These are phyloP conservation scores for Allacma fusca DNA, from an alignment of 2,888 invertebrate species.

Conservation along the genomic window DNA sequence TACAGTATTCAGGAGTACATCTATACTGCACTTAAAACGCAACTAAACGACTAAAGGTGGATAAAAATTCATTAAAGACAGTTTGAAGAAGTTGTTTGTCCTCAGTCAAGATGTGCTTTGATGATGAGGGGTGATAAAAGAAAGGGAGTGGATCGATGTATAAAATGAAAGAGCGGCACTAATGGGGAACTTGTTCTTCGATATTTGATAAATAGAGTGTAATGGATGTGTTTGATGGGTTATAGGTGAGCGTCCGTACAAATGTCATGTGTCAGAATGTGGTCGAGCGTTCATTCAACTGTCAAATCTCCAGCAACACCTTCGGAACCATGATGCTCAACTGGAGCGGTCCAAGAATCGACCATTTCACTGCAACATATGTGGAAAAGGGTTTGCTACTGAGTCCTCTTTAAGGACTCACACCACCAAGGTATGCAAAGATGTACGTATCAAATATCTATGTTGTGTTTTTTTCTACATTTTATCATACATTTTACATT, in stretches of 20 bases:
- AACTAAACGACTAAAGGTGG: no score
- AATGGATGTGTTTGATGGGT: no score
- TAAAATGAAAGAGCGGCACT: no score
- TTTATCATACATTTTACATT: conserved; percentile 9
- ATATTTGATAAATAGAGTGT: no score
- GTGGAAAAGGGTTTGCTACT: conserved; percentile 95
- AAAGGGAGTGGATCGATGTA: no score
- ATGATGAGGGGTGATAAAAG: no score
- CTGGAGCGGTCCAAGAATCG: conserved; percentile 93
- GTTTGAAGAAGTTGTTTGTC: no score
- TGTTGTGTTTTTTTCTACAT: conserved; percentile 46
- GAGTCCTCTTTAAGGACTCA: conserved; percentile 94
- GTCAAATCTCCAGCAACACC: conserved; percentile 94
- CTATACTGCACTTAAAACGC: no score
- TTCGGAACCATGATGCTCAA: conserved; percentile 94
- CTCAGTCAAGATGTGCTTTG: no score
- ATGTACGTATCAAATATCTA: conserved; percentile 55
- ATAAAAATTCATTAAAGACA: no score
- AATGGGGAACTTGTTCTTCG: no score
- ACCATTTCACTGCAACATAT: conserved; percentile 94
- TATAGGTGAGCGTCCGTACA: conserved; percentile 94
- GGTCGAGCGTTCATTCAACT: conserved; percentile 96
- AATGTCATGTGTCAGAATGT: conserved; percentile 94
- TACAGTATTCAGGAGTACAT: no score
- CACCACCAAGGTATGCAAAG: conserved; percentile 85